Evolutionary conservation across 92 coral and sea anemone species (phyloP).

Genomic region (Isaurus tuberculatus): DNA sequence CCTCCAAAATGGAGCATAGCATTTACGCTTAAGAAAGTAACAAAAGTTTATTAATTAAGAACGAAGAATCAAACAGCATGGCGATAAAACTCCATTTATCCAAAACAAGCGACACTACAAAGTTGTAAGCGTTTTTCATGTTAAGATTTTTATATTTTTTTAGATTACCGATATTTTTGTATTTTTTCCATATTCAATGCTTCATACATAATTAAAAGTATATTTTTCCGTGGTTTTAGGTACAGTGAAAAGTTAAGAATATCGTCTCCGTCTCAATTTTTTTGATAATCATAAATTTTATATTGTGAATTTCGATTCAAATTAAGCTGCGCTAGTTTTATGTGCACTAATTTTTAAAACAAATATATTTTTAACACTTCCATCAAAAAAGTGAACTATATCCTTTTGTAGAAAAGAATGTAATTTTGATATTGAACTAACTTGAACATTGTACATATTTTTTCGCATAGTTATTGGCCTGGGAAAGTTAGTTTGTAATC

Average conservation of each 20-base stretch:
- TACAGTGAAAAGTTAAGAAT: slow-evolving; percentile 7
- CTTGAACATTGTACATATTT: slow-evolving; percentile 47
- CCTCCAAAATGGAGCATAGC: too few relatives aligned
- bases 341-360: slow-evolving; percentile 24
- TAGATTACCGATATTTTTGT: slow-evolving; percentile 20
- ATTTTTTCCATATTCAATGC: not conserved
- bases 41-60: too few relatives aligned
- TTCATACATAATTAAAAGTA: slow-evolving; percentile 35
- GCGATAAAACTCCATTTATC: not conserved
- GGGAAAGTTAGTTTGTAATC: slow-evolving; percentile 25
- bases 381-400: slow-evolving; percentile 21
- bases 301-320: slow-evolving; percentile 18
- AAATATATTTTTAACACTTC: slow-evolving; percentile 20
- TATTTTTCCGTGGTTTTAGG: not conserved
- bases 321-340: slow-evolving; percentile 21
- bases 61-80: not conserved
- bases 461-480: slow-evolving; percentile 24
- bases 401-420: slow-evolving; percentile 29
- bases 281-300: slow-evolving; percentile 25
- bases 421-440: slow-evolving; percentile 23
- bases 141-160: not conserved
- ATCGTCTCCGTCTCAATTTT: slow-evolving; percentile 1
- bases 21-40: too few relatives aligned
- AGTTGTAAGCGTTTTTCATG: not conserved
- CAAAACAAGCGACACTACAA: not conserved